Percentiles rank a stretch among this genome's conserved stretches.
Conservation (phyloP, 2,113 vertebrate species). For the Gobius niger region DNA sequence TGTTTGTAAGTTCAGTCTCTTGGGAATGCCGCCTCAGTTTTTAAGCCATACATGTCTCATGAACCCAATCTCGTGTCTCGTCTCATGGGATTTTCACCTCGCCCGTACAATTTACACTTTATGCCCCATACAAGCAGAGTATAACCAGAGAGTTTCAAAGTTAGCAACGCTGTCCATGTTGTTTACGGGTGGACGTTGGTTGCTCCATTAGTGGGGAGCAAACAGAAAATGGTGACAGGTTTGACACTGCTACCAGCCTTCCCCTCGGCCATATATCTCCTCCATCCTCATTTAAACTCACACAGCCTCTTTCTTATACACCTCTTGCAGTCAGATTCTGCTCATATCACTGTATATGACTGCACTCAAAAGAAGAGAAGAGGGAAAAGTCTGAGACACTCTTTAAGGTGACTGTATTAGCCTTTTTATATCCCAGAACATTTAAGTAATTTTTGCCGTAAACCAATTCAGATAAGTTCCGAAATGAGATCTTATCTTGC, state of each 20-base stretch:
- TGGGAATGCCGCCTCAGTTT: too few relatives aligned
- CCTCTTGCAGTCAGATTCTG: not conserved
- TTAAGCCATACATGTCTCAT: too few relatives aligned
- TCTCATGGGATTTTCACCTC: too few relatives aligned
- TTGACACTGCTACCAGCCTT: not conserved
- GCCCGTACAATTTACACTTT: too few relatives aligned
- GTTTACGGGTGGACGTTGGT: not conserved
- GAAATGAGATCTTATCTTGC: constrained; percentile 1
- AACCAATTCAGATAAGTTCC: not conserved
- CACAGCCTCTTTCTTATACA: not conserved
- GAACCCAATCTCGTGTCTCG: too few relatives aligned
- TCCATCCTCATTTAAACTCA: not conserved
- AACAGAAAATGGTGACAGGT: not conserved
- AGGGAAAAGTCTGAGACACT: too few relatives aligned
- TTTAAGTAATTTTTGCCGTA: not conserved
- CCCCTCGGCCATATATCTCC: not conserved
- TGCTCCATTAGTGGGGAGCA: not conserved
- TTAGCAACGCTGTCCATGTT: not conserved
- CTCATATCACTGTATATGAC: not conserved
- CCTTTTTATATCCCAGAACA: not conserved
- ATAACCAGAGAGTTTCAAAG: not conserved
- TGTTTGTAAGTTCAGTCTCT: too few relatives aligned
- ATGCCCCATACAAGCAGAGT: too few relatives aligned
- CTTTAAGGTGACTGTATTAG: not conserved
- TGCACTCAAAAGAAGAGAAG: too few relatives aligned